A percentile compares a stretch with the other conserved stretches of the same genome.
Evolutionary conservation across 1,140 invertebrate genomes (phyloP).

Genomic region (Gyrodactylus salaris): DNA sequence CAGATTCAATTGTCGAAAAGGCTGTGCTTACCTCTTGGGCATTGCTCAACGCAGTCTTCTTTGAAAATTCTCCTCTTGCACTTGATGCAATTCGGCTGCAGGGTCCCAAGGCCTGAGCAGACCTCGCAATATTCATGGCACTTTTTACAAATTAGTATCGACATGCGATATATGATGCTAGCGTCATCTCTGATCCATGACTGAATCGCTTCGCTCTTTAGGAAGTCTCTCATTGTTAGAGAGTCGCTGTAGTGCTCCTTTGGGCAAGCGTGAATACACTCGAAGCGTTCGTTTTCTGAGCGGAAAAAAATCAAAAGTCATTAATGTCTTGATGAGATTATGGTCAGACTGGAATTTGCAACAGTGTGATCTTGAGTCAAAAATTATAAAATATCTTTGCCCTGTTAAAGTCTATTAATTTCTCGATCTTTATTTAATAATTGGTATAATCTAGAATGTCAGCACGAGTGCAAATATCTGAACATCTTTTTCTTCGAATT

Average conservation of each 20-base stretch:
- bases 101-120: not conserved
- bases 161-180: not conserved
- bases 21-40: not conserved
- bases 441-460: too few relatives aligned
- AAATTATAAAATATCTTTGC: too few relatives aligned
- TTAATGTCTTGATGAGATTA: too few relatives aligned
- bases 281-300: not conserved
- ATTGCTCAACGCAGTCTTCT: not conserved
- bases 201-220: not conserved
- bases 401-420: too few relatives aligned
- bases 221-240: not conserved
- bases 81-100: not conserved
- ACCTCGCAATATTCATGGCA: not conserved
- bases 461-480: too few relatives aligned
- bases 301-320: too few relatives aligned
- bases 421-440: too few relatives aligned
- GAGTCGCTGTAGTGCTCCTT: not conserved
- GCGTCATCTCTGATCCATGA: not conserved
- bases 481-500: too few relatives aligned
- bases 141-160: not conserved
- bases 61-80: not conserved
- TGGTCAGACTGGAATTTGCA: too few relatives aligned
- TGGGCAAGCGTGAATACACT: not conserved
- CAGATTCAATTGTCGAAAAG: not conserved
- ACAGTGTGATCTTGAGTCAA: too few relatives aligned